Percentiles rank a stretch among this genome's conserved stretches.
These are phyloP conservation scores for Sinhomidia bicolor DNA, from an alignment of 2,888 invertebrate genomes.

Conservation along the genomic window DNA sequence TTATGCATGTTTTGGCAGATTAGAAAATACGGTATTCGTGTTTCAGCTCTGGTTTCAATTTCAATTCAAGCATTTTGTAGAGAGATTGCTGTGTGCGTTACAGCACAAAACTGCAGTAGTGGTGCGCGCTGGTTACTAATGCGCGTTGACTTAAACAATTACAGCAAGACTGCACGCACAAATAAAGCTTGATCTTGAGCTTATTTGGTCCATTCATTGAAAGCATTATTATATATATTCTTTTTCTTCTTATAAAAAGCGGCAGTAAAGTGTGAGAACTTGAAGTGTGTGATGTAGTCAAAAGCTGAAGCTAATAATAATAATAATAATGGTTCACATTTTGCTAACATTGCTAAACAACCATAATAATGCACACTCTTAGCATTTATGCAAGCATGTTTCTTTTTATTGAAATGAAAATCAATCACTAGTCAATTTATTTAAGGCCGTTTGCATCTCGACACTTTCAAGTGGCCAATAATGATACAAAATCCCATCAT, in stretches of 20 bases:
- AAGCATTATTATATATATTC: slow-evolving; percentile 12
- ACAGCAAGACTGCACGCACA: slow-evolving; percentile 9
- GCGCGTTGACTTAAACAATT: slow-evolving; percentile 1
- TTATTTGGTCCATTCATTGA: slow-evolving; percentile 43
- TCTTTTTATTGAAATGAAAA: slow-evolving; percentile 52
- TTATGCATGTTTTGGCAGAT: too few species aligned
- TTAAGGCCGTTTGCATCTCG: slow-evolving; percentile 70
- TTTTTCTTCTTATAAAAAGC: too few species aligned
- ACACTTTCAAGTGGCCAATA: slow-evolving; percentile 59
- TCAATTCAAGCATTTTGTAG: not conserved
- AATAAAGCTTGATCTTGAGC: slow-evolving; percentile 63
- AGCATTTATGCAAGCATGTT: not conserved
- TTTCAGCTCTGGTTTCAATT: not conserved
- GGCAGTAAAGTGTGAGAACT: slow-evolving; percentile 52
- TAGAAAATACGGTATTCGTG: too few species aligned
- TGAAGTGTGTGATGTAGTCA: slow-evolving; percentile 18
- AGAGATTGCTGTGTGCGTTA: too few species aligned
- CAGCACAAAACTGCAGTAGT: too few species aligned
- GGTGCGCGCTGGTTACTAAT: not conserved
- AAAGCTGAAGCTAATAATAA: too few species aligned
- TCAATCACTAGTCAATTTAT: slow-evolving; percentile 71
- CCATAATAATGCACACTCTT: not conserved
- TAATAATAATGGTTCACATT: slow-evolving; percentile 11
- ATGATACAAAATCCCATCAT: slow-evolving; percentile 53
- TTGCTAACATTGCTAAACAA: not conserved